Base-by-base conservation (phyloP, 2,113 vertebrate genomes). In the Microcebus griseorufus region DNA sequence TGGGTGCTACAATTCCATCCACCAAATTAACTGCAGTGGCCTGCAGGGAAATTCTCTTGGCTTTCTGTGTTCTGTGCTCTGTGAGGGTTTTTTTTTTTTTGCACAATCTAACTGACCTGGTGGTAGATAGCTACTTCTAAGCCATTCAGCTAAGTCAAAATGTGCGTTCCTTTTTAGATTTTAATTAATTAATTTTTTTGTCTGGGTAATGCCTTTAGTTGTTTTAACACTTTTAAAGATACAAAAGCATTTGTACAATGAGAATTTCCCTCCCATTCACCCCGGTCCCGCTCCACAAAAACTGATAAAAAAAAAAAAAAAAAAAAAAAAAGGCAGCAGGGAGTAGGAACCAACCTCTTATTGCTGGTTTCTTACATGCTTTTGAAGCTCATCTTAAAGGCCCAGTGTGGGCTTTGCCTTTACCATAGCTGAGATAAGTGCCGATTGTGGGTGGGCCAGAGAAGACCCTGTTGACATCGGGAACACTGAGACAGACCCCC, bases 391-490 rank as follows among this genome's bases (percentile, higher is more conserved):
- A 1, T 34, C 34, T 55, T 82, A 69, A 20, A 73, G 37, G 53
- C 32, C 25, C 9, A 12, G 4, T 0, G 0, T 48, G 60, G 6
- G 10, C 25, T 3, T 23, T 5, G 11, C 58, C 11, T 60, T 62
- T 12, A 14, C 8, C 1, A 0, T 39, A 5, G 37, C 27, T 88
- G 42, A 18, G 11, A 6, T 4, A 1, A 3, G 18, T 62, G 29
- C 6, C 5, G 37, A 16, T 29, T 22, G 8, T 53, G 23, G 18
- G 0, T 22, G 29, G 55, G 6, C 53, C 51, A 34, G 3, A 37
- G n/a, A 64, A 45, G 53, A 17, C 79, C 48, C 10, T 23, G 2
- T 16, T 11, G 32, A 76, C 81, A 10, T 42, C 92, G 22, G 48
- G 45, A 64, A 6, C 32, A 2, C 9, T 1, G 12, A 62, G 73